phyloP scores from a whole-genome alignment of 2,113 vertebrate species.

The Mus spicilegus region DNA sequence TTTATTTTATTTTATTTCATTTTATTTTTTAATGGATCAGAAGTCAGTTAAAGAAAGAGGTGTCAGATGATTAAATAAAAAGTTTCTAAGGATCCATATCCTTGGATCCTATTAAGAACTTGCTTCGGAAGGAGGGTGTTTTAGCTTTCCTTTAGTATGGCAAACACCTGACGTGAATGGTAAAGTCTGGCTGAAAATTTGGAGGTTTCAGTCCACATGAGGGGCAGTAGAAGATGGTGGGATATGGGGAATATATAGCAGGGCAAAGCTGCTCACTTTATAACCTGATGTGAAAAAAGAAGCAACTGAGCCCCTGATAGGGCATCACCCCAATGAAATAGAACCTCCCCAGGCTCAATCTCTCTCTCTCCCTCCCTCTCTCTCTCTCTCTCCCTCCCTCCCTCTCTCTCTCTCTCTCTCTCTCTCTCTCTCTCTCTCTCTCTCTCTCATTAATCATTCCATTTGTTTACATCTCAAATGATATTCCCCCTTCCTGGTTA shows the following conservation, averaged over 20 bases:
- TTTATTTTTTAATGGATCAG: neutral
- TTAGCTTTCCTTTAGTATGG: neutral
- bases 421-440: too few species aligned
- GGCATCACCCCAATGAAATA: neutral
- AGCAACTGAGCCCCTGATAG: neutral
- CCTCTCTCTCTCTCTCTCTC: too few species aligned
- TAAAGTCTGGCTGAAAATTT: neutral
- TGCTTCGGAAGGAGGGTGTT: neutral
- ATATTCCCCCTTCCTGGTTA: too few species aligned
- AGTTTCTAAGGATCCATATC: neutral
- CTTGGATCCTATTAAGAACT: slow-evolving; percentile 17
- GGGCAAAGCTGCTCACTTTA: neutral
- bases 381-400: too few species aligned
- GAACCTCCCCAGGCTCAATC: neutral
- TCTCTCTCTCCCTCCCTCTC: too few species aligned
- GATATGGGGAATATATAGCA: neutral
- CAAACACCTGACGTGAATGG: neutral
- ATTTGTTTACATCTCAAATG: too few species aligned
- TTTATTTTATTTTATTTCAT: neutral
- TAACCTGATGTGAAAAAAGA: neutral
- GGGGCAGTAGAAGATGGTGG: neutral
- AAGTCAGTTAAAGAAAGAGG: neutral
- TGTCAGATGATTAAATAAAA: too few species aligned
- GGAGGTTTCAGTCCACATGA: neutral
- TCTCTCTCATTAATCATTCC: too few species aligned